phyloP scores from a whole-genome alignment of 2,797 vertebrate species.

The Cyclopterus lumpus region DNA sequence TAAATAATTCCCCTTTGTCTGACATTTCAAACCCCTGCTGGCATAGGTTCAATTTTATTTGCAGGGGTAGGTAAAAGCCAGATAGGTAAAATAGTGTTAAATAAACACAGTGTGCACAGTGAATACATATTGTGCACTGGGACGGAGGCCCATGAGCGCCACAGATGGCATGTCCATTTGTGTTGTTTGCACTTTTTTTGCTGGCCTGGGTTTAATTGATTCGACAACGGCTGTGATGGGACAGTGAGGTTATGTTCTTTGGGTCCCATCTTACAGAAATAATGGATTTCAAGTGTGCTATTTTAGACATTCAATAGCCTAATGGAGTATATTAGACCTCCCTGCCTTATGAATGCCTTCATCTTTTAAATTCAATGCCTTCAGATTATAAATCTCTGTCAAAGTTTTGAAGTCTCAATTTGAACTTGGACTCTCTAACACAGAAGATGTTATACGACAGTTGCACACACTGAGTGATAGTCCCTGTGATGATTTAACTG shows the following conservation, averaged over 20 bases:
- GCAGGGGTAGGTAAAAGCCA: constrained; percentile 1
- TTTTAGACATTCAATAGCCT: background rate
- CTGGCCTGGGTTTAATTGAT: constrained; percentile 6
- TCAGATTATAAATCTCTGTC: background rate
- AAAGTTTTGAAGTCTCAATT: background rate
- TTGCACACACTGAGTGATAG: background rate
- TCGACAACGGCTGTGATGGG: background rate
- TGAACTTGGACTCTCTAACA: background rate
- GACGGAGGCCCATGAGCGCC: constrained; percentile 3
- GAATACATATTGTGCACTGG: constrained; percentile 11
- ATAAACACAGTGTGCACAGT: constrained; percentile 3
- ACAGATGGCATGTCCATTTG: background rate
- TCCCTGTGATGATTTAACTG: background rate
- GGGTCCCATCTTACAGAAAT: background rate
- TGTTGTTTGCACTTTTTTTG: constrained; percentile 14
- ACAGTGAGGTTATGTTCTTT: background rate
- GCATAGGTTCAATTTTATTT: constrained; percentile 11
- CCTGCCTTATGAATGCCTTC: background rate
- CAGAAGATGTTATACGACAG: background rate
- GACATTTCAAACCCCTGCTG: constrained; percentile 35
- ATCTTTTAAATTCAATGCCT: background rate
- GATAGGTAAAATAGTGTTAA: constrained; percentile 8
- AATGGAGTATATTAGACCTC: background rate
- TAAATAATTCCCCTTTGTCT: constrained; percentile 13
- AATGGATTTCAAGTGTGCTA: background rate